Evolutionary conservation across 2,797 vertebrate genomes (phyloP).

Genomic region (Strix occidentalis): DNA sequence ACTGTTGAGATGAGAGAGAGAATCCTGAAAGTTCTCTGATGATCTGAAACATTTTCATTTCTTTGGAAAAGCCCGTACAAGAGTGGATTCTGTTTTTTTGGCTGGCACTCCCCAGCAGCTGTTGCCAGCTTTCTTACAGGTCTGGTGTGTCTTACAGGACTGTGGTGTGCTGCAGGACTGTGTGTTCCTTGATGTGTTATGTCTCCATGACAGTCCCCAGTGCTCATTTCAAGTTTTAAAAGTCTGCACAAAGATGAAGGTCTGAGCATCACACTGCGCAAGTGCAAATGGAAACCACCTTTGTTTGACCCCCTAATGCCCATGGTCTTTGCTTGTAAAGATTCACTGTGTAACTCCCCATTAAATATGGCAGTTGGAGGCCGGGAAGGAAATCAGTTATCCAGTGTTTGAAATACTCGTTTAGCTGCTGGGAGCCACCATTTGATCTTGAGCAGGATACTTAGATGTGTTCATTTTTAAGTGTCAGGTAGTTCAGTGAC

Average conservation of each 20-base stretch:
- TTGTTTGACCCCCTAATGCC: not conserved
- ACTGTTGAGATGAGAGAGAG: not conserved
- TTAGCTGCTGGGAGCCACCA: constrained; percentile 60
- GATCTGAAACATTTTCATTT: not conserved
- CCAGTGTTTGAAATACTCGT: constrained; percentile 29
- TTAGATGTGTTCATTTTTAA: constrained; percentile 60
- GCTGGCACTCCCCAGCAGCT: not conserved
- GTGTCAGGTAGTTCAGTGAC: constrained; percentile 49
- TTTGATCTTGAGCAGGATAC: constrained; percentile 68
- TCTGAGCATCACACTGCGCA: not conserved
- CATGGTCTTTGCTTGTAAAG: not conserved
- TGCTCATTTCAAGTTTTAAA: not conserved
- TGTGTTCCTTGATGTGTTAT: not conserved
- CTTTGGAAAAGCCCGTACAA: not conserved
- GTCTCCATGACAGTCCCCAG: not conserved
- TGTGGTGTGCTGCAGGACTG: not conserved
- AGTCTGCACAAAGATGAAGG: not conserved
- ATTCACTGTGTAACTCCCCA: not conserved
- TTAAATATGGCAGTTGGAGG: constrained; percentile 12
- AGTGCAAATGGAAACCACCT: not conserved
- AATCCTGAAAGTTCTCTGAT: not conserved
- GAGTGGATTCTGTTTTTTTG: not conserved
- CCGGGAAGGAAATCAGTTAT: constrained; percentile 40
- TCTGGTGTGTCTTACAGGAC: not conserved
- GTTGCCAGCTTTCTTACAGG: constrained; percentile 3